Evolutionary conservation across 2,113 vertebrate species (phyloP).

Genomic region (Corythornis cristatus): DNA sequence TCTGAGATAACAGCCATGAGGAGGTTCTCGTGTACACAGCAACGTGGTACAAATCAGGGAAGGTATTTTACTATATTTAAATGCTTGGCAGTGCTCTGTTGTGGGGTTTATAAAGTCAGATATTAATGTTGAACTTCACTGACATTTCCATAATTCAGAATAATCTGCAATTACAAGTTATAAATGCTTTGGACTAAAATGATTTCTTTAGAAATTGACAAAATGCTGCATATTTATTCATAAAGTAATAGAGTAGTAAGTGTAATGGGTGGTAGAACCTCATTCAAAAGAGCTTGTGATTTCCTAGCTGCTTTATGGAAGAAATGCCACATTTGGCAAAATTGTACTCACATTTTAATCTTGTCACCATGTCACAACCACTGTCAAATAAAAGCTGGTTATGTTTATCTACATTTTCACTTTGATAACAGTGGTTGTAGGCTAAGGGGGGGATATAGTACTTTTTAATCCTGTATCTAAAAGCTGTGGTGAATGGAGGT

Average conservation of each 20-base stretch:
- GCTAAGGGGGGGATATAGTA: not conserved
- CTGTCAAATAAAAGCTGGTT: not conserved
- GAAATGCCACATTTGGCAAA: not conserved
- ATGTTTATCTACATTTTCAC: not conserved
- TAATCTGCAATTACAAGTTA: not conserved
- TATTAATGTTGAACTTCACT: not conserved
- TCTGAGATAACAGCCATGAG: not conserved
- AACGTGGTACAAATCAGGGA: slow-evolving; percentile 11
- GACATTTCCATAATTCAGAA: not conserved
- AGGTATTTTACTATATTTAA: not conserved
- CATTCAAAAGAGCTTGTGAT: not conserved
- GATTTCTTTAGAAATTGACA: not conserved
- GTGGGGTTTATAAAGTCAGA: not conserved
- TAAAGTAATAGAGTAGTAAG: not conserved
- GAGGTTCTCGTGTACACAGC: not conserved
- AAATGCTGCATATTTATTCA: not conserved
- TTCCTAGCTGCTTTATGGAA: not conserved
- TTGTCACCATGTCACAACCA: not conserved
- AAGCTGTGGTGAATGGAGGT: not conserved
- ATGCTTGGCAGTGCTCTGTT: not conserved
- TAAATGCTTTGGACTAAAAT: not conserved
- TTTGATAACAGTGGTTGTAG: not conserved
- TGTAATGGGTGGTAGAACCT: not conserved
- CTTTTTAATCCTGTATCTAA: not conserved
- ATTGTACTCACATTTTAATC: not conserved